Evolutionary conservation across 2,113 vertebrate species (phyloP).

Genomic region (Oxygymnocypris stewartii): DNA sequence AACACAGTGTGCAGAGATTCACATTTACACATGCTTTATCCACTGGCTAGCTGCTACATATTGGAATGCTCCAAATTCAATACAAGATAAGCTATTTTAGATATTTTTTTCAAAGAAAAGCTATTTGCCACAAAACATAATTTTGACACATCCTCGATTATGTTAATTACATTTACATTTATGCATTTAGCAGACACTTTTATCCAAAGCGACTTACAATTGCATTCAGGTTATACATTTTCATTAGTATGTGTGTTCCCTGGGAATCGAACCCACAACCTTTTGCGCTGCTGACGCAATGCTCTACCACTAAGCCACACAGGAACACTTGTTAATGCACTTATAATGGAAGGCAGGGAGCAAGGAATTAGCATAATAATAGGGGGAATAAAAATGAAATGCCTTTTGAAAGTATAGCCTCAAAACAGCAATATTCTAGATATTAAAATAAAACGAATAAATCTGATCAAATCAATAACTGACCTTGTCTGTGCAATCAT

Average conservation of each 20-base stretch:
- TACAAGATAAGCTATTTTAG: background rate
- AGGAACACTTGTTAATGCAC: too few relatives aligned
- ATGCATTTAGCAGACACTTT: too few relatives aligned
- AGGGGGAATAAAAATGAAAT: background rate
- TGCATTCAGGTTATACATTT: too few relatives aligned
- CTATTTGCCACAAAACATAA: background rate
- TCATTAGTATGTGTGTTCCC: too few relatives aligned
- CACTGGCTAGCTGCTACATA: background rate
- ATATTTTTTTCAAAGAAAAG: background rate
- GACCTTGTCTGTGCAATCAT: background rate
- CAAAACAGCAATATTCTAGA: background rate
- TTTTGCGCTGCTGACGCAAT: too few relatives aligned
- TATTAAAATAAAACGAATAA: background rate
- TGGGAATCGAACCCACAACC: too few relatives aligned
- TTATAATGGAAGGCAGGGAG: background rate
- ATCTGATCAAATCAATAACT: background rate
- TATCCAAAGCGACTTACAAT: too few relatives aligned
- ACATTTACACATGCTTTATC: background rate
- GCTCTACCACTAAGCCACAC: too few relatives aligned
- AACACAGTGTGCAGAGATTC: slow-evolving; percentile 1
- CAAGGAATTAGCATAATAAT: background rate
- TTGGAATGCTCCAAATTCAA: background rate
- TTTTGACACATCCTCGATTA: background rate
- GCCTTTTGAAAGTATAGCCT: background rate
- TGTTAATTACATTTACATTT: too few relatives aligned